Base-by-base conservation (phyloP, 2,113 vertebrate genomes). In the Alligator sinensis region DNA sequence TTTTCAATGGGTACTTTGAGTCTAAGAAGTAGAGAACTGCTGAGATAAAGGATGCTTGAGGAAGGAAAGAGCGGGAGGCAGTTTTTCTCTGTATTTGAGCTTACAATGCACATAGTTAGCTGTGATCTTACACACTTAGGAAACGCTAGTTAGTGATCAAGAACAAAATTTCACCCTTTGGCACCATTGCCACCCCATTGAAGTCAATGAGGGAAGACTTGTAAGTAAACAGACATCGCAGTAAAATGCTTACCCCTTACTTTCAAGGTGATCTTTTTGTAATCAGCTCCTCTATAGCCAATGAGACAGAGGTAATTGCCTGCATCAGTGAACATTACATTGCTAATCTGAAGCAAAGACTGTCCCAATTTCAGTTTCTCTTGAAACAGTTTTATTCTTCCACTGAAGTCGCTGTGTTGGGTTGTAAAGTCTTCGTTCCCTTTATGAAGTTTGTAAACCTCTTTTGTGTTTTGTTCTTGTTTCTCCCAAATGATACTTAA, bases 221-320 rank as follows among this genome's bases (percentile, higher is more conserved):
- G 70, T 47, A 74, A 74, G 11, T 47, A 38, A 38, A 47, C 47
- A 47, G 24, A 24, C 9, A 79, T 77, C 47, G 25, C 24, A 61
- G 59, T 2, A 80, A 19, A 6, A 68, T 63, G 91, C 98, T 97
- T 82, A 99, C 99, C 99, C 91, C 83, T 91, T 88, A 99, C 98
- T 86, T 97, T 96, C 91, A 99, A 94, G 7, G 19, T 94, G n/a
- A 98, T 98, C 11, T 91, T 92, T 96, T 99, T 99, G 93, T 99
- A 99, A 96, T 99, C 99, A 0, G 97, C 97, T 63, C 98, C 99
- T 1, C 88, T 90, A 1, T 98, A 98, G 82, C 78, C 87, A 90
- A 99, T 95, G 77, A 98, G 16, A 82, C 99, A 99, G 66, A 80
- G 96, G 89, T 99, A 99, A 14, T 61, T 82, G 2, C 99, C 99